Percentiles rank a stretch among this genome's conserved stretches.
These are phyloP conservation scores for Sebastes diaconus DNA, from an alignment of 2,797 vertebrate genomes.

Conservation along the genomic window DNA sequence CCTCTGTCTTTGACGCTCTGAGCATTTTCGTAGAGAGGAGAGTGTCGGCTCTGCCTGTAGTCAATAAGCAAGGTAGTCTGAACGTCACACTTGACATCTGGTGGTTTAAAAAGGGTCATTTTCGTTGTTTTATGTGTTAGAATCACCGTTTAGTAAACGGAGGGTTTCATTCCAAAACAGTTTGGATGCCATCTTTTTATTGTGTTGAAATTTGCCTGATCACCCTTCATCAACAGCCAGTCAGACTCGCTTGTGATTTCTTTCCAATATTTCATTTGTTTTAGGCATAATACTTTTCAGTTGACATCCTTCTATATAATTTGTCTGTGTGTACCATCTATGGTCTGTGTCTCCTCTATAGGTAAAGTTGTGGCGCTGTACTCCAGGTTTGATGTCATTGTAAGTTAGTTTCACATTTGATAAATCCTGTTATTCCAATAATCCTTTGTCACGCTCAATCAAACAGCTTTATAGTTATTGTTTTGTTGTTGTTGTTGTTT, in stretches of 20 bases:
- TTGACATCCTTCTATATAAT: not conserved
- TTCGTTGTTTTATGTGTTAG: not conserved
- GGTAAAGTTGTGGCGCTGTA: conserved; percentile 94
- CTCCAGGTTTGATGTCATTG: conserved; percentile 96
- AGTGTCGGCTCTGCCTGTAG: conserved; percentile 93
- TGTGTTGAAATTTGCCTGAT: not conserved
- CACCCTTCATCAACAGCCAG: not conserved
- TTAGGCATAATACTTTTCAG: not conserved
- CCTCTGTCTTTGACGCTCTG: conserved; percentile 87
- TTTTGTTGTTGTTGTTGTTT: not conserved
- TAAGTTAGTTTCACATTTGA: conserved; percentile 77
- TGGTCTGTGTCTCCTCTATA: conserved; percentile 59
- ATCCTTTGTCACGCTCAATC: not conserved
- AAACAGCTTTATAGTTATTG: not conserved
- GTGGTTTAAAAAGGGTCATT: too few species aligned
- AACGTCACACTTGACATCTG: not conserved
- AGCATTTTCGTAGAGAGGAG: conserved; percentile 92
- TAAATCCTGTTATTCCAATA: not conserved
- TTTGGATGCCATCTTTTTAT: not conserved
- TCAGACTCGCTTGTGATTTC: not conserved
- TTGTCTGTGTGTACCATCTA: not conserved
- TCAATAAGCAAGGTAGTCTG: conserved; percentile 86
- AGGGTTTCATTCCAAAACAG: not conserved
- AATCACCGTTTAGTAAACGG: not conserved
- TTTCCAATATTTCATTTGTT: not conserved